phyloP scores from a whole-genome alignment of 1,140 invertebrate genomes.

The Drosophila lini region DNA sequence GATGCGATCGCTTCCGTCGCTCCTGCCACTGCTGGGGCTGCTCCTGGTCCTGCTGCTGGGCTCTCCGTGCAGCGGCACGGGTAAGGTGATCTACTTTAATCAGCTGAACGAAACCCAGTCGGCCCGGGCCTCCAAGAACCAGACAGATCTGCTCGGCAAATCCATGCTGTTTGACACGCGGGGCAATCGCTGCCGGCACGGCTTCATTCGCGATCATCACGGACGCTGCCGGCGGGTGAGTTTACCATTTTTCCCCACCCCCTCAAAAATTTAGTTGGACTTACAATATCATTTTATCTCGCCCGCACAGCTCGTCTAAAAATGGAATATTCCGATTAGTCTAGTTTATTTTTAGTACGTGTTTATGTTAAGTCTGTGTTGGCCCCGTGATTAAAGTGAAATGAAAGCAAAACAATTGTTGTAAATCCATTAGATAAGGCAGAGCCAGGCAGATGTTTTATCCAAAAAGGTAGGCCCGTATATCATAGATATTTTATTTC shows the following conservation, averaged over 20 bases:
- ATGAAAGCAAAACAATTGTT: not conserved
- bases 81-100: conserved; percentile 68
- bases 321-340: not conserved
- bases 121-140: not conserved
- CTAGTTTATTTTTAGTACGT: conserved; percentile 22
- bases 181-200: conserved; percentile 42
- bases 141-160: conserved; percentile 30
- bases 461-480: too few species aligned
- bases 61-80: conserved; percentile 9
- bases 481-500: not conserved
- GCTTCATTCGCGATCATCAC: conserved; percentile 64
- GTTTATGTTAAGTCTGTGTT: conserved; percentile 23
- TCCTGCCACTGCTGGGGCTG: not conserved
- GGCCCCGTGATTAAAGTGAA: conserved; percentile 23
- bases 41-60: conserved; percentile 7
- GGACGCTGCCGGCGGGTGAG: conserved; percentile 68
- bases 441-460: not conserved
- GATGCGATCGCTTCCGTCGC: conserved; percentile 28
- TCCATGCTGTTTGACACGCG: conserved; percentile 57
- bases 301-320: conserved; percentile 45
- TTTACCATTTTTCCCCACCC: not conserved
- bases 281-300: not conserved
- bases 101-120: conserved; percentile 15
- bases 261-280: too few species aligned
- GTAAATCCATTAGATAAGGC: conserved; percentile 8